Conservation (phyloP, 2,888 invertebrate species). For the Watsonalla cultraria region DNA sequence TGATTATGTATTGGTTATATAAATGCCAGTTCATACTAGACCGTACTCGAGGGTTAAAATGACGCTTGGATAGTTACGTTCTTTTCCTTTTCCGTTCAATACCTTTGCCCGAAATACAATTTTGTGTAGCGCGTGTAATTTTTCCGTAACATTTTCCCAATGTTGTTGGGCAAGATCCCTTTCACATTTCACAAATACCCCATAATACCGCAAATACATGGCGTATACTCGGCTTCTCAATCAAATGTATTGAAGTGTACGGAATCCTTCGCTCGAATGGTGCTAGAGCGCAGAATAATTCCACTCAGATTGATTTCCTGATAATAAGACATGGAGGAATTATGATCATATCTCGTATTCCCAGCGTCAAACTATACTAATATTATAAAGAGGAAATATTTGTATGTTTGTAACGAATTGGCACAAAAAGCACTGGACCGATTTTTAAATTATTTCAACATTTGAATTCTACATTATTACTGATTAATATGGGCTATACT, state of each 20-base stretch:
- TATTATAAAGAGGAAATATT: too few species aligned
- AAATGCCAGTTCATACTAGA: too few species aligned
- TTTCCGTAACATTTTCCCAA: background rate
- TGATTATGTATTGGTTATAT: too few species aligned
- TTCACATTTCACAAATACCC: conserved; percentile 3
- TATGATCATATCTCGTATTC: too few species aligned
- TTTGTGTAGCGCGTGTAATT: background rate
- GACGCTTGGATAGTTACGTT: too few species aligned
- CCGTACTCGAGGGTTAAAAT: too few species aligned
- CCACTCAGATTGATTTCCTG: conserved; percentile 24
- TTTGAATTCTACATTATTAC: too few species aligned
- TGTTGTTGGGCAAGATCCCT: background rate
- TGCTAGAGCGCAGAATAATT: conserved; percentile 31
- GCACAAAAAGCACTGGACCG: too few species aligned
- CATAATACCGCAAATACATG: conserved; percentile 21
- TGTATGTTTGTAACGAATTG: too few species aligned
- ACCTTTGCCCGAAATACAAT: conserved; percentile 2
- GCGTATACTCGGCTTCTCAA: conserved; percentile 30
- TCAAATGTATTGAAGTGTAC: conserved; percentile 36
- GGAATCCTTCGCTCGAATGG: conserved; percentile 34
- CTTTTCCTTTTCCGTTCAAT: conserved; percentile 7
- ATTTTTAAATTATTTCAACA: too few species aligned
- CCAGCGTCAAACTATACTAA: too few species aligned
- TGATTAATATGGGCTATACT: too few species aligned
- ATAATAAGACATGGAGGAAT: conserved; percentile 39